These are phyloP conservation scores for Mythimna vitellina DNA, from an alignment of 2,888 invertebrate species.

Conservation along the genomic window DNA sequence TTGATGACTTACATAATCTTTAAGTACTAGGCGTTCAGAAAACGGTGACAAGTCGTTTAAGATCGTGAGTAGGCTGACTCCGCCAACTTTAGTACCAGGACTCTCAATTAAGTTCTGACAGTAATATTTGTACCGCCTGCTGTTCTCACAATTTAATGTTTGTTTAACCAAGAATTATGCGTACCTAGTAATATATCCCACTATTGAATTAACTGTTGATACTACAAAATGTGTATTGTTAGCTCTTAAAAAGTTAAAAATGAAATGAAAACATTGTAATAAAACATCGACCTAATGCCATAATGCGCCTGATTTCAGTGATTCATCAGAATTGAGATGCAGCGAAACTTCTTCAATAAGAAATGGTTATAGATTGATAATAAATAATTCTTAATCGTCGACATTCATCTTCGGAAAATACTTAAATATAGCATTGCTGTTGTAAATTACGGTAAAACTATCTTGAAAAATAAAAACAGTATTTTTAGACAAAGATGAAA, in stretches of 20 bases:
- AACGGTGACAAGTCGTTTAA: slow-evolving; percentile 63
- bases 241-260: slow-evolving; percentile 12
- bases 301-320: slow-evolving; percentile 29
- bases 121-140: slow-evolving; percentile 46
- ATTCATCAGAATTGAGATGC: slow-evolving; percentile 30
- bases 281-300: slow-evolving; percentile 20
- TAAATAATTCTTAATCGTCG: slow-evolving; percentile 44
- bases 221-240: not conserved
- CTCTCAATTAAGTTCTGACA: slow-evolving; percentile 47
- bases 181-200: slow-evolving; percentile 8
- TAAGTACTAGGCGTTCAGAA: slow-evolving; percentile 37
- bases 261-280: slow-evolving; percentile 19
- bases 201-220: slow-evolving; percentile 11
- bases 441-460: slow-evolving; percentile 34
- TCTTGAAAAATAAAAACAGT: slow-evolving; percentile 20
- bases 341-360: slow-evolving; percentile 12
- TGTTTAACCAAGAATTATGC: slow-evolving; percentile 20
- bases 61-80: slow-evolving; percentile 64
- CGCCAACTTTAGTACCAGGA: slow-evolving; percentile 26
- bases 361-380: slow-evolving; percentile 37
- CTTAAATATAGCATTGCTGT: slow-evolving; percentile 16
- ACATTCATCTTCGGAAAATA: slow-evolving; percentile 30
- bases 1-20: slow-evolving; percentile 38
- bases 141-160: slow-evolving; percentile 34
- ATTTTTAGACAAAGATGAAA: slow-evolving; percentile 13